phyloP scores from a whole-genome alignment of 2,888 invertebrate genomes.

The Cyclophora punctaria region DNA sequence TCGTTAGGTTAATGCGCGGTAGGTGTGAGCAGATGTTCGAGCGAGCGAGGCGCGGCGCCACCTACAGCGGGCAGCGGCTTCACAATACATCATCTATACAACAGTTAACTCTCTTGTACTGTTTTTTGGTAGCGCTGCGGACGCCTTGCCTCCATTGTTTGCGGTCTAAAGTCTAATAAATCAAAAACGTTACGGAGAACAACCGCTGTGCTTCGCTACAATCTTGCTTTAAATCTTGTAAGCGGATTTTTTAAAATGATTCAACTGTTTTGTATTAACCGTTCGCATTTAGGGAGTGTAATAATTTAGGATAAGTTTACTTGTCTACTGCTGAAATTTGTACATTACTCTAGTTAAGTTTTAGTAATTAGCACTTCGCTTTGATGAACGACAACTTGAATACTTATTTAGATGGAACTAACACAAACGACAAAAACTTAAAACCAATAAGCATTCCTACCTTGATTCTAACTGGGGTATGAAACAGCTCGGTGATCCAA shows the following conservation, averaged over 20 bases:
- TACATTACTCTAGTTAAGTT: too few relatives aligned
- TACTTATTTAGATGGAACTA: too few relatives aligned
- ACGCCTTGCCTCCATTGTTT: slow-evolving; percentile 10
- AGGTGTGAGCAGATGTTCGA: slow-evolving; percentile 63
- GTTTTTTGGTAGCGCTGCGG: slow-evolving; percentile 14
- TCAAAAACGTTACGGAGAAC: not conserved
- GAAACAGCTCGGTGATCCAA: slow-evolving; percentile 69
- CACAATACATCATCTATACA: slow-evolving; percentile 58
- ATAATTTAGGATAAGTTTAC: too few relatives aligned
- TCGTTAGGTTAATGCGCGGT: slow-evolving; percentile 70
- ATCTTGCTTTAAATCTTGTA: too few relatives aligned
- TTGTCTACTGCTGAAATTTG: too few relatives aligned
- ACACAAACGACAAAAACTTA: too few relatives aligned
- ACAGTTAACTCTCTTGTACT: slow-evolving; percentile 39
- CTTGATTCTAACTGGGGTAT: slow-evolving; percentile 61
- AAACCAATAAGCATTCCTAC: slow-evolving; percentile 26
- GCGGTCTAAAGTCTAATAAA: slow-evolving; percentile 2
- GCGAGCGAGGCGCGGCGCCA: slow-evolving; percentile 26
- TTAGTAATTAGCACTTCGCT: too few relatives aligned
- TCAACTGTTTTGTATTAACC: too few relatives aligned
- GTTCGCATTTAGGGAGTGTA: too few relatives aligned
- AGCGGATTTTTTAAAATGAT: too few relatives aligned
- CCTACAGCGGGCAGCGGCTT: slow-evolving; percentile 43
- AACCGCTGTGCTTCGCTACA: not conserved
- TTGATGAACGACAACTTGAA: too few relatives aligned